Evolutionary conservation across 2,113 vertebrate genomes (phyloP).

Genomic region (Peromyscus polionotus): DNA sequence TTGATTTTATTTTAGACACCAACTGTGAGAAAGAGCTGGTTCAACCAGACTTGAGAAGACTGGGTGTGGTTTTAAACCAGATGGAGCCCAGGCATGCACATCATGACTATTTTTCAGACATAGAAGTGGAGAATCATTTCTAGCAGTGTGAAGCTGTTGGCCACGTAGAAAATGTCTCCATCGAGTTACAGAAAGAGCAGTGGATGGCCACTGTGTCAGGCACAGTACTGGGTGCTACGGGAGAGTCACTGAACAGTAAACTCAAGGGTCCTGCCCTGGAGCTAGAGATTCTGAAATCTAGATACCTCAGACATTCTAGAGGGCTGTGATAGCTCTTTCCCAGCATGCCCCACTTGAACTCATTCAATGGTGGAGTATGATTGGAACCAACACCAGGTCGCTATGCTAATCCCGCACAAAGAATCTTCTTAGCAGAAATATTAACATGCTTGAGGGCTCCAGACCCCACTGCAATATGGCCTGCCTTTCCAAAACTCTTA

Average conservation of each 20-base stretch:
- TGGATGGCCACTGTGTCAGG: not conserved
- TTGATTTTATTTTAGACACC: not conserved
- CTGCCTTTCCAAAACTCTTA: not conserved
- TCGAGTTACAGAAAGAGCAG: not conserved
- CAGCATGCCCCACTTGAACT: not conserved
- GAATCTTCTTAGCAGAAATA: not conserved
- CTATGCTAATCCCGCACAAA: not conserved
- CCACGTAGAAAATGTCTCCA: not conserved
- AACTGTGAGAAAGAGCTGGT: not conserved
- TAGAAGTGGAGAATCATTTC: not conserved
- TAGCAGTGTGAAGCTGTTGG: not conserved
- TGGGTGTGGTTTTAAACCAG: not conserved
- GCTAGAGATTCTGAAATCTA: not conserved
- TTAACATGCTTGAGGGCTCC: not conserved
- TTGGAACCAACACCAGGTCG: not conserved
- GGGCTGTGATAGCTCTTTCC: not conserved
- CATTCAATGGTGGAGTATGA: not conserved
- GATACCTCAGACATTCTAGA: not conserved
- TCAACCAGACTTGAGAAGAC: not conserved
- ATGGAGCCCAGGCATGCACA: not conserved
- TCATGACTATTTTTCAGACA: not conserved
- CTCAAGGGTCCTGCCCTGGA: not conserved
- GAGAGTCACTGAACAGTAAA: not conserved
- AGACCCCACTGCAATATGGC: not conserved
- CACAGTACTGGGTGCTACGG: no score